Evolutionary conservation across 2,113 vertebrate species (phyloP).

Genomic region (Neolamprologus sp.): DNA sequence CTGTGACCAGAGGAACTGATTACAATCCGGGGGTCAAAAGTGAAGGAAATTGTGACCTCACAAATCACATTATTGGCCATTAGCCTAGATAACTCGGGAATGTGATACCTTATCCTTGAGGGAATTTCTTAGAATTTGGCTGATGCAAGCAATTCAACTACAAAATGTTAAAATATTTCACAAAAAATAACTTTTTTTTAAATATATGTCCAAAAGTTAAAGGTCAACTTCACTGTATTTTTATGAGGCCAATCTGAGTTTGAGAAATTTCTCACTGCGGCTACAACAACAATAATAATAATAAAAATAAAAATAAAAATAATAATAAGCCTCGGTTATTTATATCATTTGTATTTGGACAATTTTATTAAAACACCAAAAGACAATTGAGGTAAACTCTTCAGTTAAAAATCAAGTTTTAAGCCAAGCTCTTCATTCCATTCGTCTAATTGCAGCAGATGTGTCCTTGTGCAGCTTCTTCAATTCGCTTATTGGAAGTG

Average conservation of each 20-base stretch:
- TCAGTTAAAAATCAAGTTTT: background rate
- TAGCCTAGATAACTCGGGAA: background rate
- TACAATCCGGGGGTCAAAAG: background rate
- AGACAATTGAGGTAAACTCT: background rate
- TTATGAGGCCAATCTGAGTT: background rate
- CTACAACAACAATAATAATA: fast-evolving
- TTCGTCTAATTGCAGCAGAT: conserved; percentile 15
- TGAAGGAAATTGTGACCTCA: background rate
- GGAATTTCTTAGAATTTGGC: background rate
- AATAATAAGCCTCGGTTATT: background rate
- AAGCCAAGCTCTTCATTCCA: background rate
- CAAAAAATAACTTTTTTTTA: background rate
- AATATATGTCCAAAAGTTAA: background rate
- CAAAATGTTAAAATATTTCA: fast-evolving
- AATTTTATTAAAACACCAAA: background rate
- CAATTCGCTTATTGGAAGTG: background rate
- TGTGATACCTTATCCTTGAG: background rate
- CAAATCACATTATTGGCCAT: background rate
- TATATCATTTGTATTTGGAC: background rate
- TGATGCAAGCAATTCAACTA: background rate
- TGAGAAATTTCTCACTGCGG: background rate
- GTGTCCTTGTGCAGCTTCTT: background rate
- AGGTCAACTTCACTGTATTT: background rate
- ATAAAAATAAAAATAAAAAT: background rate
- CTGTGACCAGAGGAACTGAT: background rate